Evolutionary conservation across 2,113 vertebrate species (phyloP), one percentile per base, ranked within the genome.

Genomic region (Brachyhypopomus occidentalis): DNA sequence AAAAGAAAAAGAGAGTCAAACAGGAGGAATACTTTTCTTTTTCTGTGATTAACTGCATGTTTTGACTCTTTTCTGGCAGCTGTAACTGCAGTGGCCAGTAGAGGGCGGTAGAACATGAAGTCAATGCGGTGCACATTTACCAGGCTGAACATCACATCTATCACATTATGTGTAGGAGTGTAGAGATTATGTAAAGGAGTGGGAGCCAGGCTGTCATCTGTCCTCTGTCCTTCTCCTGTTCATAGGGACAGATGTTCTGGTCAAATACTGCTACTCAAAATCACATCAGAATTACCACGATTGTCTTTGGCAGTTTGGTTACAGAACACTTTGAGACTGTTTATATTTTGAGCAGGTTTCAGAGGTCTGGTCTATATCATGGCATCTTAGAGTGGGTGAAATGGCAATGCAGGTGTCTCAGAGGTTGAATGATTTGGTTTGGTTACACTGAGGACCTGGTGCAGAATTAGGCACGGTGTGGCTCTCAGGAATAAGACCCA

Each of bases 21-120:
- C 55, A 38, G 30, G 16, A 30, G 6, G 41, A 30, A 19, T 30
- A 2, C 83, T 72, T 75, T 81, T 41, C 38, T 84, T 86, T 86
- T 87, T 72, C 78, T 52, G 11, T 52, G 45, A 14, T 52, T 52
- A 52, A 14, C 1, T 52, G 9, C 12, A 27, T 30, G 62, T 16
- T 64, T 14, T 67, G 27, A 30, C 7, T 36, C 17, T 38, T 38
- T 2, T 36, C 1, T 4, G 5, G 19, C 9, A 52, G 45, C 45
- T 73, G 62, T 78, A 38, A 38, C 83, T 86, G 84, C 85, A 69
- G 75, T 90, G 76, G 25, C 88, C 91, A 89, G 80, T 78, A 92
- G 91, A 89, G 89, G 91, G 89, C 91, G 90, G 85, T 84, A 84
- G 85, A 72, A 83, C n/a, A 82, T 82, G 3, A 63, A 83, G 85